Conservation (phyloP, 2,797 vertebrate species). For the Pempheris klunzingeri region DNA sequence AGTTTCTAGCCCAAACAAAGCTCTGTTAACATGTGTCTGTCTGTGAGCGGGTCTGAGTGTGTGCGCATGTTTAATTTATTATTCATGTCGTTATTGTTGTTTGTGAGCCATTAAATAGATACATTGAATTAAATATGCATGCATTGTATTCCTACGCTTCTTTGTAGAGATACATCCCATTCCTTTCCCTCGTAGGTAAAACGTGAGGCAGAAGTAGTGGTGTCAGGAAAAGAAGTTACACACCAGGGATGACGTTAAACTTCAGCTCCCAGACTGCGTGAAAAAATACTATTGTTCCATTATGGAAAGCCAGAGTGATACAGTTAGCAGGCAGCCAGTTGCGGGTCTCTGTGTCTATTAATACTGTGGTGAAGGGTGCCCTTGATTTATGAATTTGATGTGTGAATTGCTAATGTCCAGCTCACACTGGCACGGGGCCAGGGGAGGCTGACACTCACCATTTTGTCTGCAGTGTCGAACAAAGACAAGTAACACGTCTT, state of each 20-base stretch:
- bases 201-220: slow-evolving; percentile 22
- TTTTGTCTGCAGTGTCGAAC: slow-evolving; percentile 60
- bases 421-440: slow-evolving; percentile 44
- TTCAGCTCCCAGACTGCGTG: slow-evolving; percentile 46
- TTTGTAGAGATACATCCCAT: slow-evolving; percentile 33
- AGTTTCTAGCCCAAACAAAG: slow-evolving; percentile 60
- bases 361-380: slow-evolving; percentile 63
- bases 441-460: slow-evolving; percentile 54
- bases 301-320: slow-evolving; percentile 43
- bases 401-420: slow-evolving; percentile 71
- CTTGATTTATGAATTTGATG: slow-evolving; percentile 79
- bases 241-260: slow-evolving; percentile 37
- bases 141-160: slow-evolving; percentile 37
- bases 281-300: slow-evolving; percentile 50
- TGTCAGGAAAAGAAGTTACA: slow-evolving; percentile 29
- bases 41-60: slow-evolving; percentile 11
- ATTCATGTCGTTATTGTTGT: slow-evolving; percentile 65
- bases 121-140: slow-evolving; percentile 69
- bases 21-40: slow-evolving; percentile 27
- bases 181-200: slow-evolving; percentile 36
- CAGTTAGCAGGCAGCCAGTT: slow-evolving; percentile 61
- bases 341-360: slow-evolving; percentile 60
- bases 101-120: slow-evolving; percentile 70
- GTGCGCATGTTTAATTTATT: slow-evolving; percentile 60
- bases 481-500: slow-evolving; percentile 49